Evolutionary conservation across 2,113 vertebrate genomes (phyloP).

Genomic region (Mionectes macconnelli): DNA sequence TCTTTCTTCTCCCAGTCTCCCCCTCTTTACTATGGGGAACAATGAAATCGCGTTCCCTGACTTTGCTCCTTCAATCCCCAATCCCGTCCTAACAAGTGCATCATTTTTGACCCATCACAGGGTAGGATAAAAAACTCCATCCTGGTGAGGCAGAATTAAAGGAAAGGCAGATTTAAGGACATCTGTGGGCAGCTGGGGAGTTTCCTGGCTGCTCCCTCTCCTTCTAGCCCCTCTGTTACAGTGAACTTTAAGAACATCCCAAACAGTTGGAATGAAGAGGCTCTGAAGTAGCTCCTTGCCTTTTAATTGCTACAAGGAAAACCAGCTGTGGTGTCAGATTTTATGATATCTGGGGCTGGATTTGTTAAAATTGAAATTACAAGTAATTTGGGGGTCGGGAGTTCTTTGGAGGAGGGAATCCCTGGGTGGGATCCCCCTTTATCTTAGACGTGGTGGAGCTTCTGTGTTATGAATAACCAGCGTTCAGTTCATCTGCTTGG

Average conservation of each 20-base stretch:
- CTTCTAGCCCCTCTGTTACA: not conserved
- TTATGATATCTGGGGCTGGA: not conserved
- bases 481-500: not conserved
- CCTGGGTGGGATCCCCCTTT: not conserved
- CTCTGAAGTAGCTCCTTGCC: not conserved
- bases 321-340: not conserved
- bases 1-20: slow-evolving; percentile 7
- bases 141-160: not conserved
- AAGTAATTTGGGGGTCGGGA: not conserved
- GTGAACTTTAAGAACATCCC: not conserved
- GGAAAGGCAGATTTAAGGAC: not conserved
- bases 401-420: not conserved
- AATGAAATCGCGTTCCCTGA: not conserved
- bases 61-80: not conserved
- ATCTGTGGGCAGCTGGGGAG: not conserved
- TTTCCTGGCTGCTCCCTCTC: not conserved
- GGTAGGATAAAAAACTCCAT: not conserved
- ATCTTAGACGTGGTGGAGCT: not conserved
- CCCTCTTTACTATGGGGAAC: slow-evolving; percentile 40
- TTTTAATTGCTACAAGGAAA: not conserved
- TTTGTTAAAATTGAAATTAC: not conserved
- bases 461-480: not conserved
- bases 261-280: not conserved
- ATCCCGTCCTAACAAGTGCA: not conserved
- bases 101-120: not conserved